These are phyloP conservation scores for Zelostemma sp. DNA, from an alignment of 1,140 invertebrate species.

Conservation along the genomic window DNA sequence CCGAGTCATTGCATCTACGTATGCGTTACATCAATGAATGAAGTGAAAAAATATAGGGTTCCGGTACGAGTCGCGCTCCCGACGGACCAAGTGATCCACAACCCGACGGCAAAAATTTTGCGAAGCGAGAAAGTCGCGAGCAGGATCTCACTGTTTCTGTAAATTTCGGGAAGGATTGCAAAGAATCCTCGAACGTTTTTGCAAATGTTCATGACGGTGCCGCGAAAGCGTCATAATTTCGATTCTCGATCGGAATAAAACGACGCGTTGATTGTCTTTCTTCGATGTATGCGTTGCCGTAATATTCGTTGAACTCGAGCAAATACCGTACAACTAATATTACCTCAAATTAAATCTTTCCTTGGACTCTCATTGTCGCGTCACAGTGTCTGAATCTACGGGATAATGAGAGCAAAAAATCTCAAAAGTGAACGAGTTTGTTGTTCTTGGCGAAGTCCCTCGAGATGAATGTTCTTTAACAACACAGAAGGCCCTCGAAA, in stretches of 20 bases:
- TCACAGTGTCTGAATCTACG: no score
- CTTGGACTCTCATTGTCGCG: neutral
- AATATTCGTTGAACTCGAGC: neutral
- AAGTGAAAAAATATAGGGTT: slow-evolving; percentile 11
- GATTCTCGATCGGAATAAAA: neutral
- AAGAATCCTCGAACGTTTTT: neutral
- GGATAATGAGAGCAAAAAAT: no score
- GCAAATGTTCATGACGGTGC: neutral
- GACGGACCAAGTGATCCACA: slow-evolving; percentile 2
- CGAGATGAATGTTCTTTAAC: neutral
- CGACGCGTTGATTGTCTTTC: neutral
- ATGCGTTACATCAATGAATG: no score
- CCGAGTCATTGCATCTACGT: neutral
- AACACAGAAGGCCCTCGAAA: slow-evolving; percentile 9
- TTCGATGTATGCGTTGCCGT: neutral
- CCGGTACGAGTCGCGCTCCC: neutral
- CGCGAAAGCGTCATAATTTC: neutral
- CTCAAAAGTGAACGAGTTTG: neutral
- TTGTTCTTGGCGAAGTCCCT: neutral
- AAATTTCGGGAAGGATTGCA: neutral
- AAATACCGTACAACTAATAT: neutral
- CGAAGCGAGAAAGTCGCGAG: no score
- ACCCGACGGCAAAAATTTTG: neutral
- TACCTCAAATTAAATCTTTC: neutral
- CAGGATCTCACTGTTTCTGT: neutral